Base-by-base conservation (phyloP, 2,797 vertebrate genomes). In the Apodemus agrarius region DNA sequence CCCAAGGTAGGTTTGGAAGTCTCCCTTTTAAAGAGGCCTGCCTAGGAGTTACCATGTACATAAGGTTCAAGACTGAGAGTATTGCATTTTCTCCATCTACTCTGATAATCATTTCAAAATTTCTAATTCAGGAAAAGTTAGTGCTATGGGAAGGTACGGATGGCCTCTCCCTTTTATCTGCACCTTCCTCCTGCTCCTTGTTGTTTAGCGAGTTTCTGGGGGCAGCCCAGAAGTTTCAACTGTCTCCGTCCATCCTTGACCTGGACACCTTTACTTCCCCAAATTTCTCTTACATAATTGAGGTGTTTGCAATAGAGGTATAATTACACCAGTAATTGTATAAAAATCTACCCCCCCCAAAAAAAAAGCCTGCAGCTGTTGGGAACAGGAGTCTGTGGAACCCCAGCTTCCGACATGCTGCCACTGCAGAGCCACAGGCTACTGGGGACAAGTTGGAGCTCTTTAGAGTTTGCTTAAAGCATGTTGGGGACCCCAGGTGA, bases 401-500 rank as follows among this genome's bases (percentile, higher is more conserved):
- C 34, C 24, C 13, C 12, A 0, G 12, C 52, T 82, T 52, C 67
- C 61, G 75, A 80, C 61, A 29, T 3, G 43, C 34, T 29, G 3
- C 29, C 34, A 7, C 2, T 10, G 7, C 2, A 52, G 75, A 69
- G 59, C 6, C 52, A 29, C 21, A 3, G 57, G 49, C 49, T 79
- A 43, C 8, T 11, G 37, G 52, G 40, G 63, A 87, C 78, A 89
- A 86, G 14, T 29, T 69, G 17, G 13, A 52, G 4, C 34, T 75
- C 89, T 81, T 14, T 26, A 9, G 67, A 88, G 87, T 96, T 97
- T 93, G 74, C 81, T 46, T 63, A 52, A 95, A 88, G 72, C 78
- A 61, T 1, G 59, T 90, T 83, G 95, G 92, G 80, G 82, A 93
- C 69, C 88, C 87, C 96, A 97, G 97, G 97, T 97, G 96, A 97